Conservation (phyloP, 2,113 vertebrate species). For the Lycocorax pyrrhopterus region DNA sequence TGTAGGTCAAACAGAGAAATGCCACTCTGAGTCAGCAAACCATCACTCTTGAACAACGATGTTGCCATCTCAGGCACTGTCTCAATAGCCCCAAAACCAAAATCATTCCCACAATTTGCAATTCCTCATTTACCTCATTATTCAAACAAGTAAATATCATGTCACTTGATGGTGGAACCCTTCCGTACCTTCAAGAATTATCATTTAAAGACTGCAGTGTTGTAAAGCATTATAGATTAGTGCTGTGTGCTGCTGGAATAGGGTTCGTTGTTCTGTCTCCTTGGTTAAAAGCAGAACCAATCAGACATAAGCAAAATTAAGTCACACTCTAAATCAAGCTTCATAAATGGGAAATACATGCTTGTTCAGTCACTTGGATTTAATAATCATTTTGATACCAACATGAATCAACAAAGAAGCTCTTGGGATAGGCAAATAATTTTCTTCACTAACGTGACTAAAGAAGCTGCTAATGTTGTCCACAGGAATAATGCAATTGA, state of each 20-base stretch:
- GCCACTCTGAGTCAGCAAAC: neutral
- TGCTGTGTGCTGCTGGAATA: neutral
- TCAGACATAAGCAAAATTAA: neutral
- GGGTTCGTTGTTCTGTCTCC: neutral
- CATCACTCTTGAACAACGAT: neutral
- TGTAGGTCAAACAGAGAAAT: neutral
- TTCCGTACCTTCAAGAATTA: neutral
- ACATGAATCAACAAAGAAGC: neutral
- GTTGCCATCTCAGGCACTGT: accelerated
- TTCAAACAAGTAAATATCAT: neutral
- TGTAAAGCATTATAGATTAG: neutral
- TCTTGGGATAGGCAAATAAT: neutral
- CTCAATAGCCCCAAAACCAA: neutral
- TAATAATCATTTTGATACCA: neutral
- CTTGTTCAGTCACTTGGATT: neutral
- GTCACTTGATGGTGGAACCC: neutral
- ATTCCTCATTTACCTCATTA: neutral
- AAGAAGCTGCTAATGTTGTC: neutral
- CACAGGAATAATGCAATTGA: neutral
- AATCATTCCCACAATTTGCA: neutral
- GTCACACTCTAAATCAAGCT: neutral
- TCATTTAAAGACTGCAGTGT: neutral
- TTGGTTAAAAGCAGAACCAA: neutral
- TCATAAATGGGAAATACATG: neutral
- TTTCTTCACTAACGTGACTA: neutral